Conservation (phyloP, 1,140 invertebrate species). For the Drosophila pandora region DNA sequence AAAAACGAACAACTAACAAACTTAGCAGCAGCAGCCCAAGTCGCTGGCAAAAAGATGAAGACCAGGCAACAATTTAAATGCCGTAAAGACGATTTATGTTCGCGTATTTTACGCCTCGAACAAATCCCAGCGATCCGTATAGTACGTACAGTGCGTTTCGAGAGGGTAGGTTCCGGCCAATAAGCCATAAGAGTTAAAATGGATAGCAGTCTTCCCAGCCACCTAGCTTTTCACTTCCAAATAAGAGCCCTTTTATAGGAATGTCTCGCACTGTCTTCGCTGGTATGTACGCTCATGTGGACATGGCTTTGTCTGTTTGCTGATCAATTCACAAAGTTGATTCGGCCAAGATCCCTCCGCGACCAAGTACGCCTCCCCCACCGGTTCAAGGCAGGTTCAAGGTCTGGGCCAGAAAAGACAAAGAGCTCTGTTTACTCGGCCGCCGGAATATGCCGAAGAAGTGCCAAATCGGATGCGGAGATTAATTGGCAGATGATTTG, state of each 20-base stretch:
- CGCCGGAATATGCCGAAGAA: slow-evolving; percentile 9
- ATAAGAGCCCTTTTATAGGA: not conserved
- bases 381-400: slow-evolving; percentile 40
- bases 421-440: slow-evolving; percentile 33
- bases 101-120: slow-evolving; percentile 61
- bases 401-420: slow-evolving; percentile 7
- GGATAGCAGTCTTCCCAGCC: too few species aligned
- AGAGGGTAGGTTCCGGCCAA: not conserved
- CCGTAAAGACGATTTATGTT: slow-evolving; percentile 67
- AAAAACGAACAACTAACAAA: slow-evolving; percentile 14
- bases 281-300: slow-evolving; percentile 1
- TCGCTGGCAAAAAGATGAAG: slow-evolving; percentile 12
- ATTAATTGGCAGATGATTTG: slow-evolving; percentile 32
- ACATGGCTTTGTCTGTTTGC: not conserved
- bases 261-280: not conserved
- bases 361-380: not conserved
- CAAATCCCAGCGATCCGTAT: slow-evolving; percentile 31
- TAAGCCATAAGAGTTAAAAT: too few species aligned
- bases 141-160: slow-evolving; percentile 8
- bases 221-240: not conserved
- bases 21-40: slow-evolving; percentile 16
- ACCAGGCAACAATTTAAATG: slow-evolving; percentile 56
- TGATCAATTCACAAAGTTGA: slow-evolving; percentile 2
- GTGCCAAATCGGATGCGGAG: slow-evolving; percentile 32
- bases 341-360: not conserved